Base-by-base conservation (phyloP, 1,140 invertebrate species). In the Lepidotrigona ventralis region DNA sequence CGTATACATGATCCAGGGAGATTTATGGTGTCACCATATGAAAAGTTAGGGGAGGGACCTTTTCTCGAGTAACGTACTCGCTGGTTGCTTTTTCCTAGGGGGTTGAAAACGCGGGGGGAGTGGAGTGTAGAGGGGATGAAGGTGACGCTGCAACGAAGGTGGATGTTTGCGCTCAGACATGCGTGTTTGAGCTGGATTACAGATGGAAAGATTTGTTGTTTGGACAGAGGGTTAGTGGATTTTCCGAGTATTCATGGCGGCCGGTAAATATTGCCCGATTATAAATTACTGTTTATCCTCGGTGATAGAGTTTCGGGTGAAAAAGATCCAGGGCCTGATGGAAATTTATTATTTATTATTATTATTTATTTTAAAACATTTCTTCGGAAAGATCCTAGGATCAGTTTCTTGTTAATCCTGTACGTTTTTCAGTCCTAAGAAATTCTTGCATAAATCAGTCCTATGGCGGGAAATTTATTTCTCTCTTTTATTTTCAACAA, bases 21-120 rank as follows among this genome's bases (percentile, higher is more conserved):
- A 75, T 75, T 75, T 75, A 75, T 75, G 73, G 33, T 46, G 56
- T 46, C 56, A 72, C 46, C 46, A 15, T 46, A 33, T 60, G 73
- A 75, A 39, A 75, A 75, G 56, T 75, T 63, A 75, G 56, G 56
- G 73, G 23, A n/a, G 14, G 26, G n/a, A n/a, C n/a, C n/a, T n/a
- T 39, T 60, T 75, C n/a, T 75, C 23, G 63, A 66, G 33, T 39
- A 33, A 19, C 15, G 21, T 63, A 14, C 39, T 8, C 15, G 29
- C 8, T 39, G 29, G 54, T 26, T 23, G 72, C 11, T 46, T n/a
- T 15, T 46, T 8, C 6, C 8, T 46, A 33, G 39, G 39, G 39
- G 39, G 39, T 46, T 46, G 39, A 46, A 46, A 46, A 46, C 33
- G 39, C 39, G 0, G 11, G 15, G 5, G 17, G n/a, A 6, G 14